phyloP scores from a whole-genome alignment of 2,113 vertebrate genomes.

The Romanogobio albipinnatus region DNA sequence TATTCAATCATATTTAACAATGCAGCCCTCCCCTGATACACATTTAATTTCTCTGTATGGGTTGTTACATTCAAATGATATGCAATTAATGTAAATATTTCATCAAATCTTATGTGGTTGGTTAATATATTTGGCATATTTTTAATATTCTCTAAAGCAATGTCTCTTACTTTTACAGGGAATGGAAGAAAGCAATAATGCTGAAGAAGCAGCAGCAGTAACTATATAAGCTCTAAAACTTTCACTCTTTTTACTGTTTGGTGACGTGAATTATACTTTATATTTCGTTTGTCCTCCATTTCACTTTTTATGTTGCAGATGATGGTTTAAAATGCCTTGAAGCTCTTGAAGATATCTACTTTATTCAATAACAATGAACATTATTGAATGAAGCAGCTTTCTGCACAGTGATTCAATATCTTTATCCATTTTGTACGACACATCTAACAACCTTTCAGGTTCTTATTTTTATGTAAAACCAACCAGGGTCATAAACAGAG shows the following conservation, averaged over 20 bases:
- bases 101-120: background rate
- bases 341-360: slow-evolving; percentile 26
- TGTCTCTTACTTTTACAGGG: background rate
- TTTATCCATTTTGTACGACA: background rate
- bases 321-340: slow-evolving; percentile 1
- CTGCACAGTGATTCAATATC: background rate
- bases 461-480: background rate
- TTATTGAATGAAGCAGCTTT: slow-evolving; percentile 8
- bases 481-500: background rate
- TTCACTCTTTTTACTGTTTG: background rate
- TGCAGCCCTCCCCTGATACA: background rate
- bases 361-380: background rate
- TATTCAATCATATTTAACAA: slow-evolving; percentile 12
- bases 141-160: background rate
- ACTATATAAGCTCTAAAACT: background rate
- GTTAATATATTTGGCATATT: background rate
- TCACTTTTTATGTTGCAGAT: background rate
- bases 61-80: background rate
- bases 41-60: background rate
- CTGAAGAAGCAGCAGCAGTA: background rate
- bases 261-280: background rate
- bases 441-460: background rate
- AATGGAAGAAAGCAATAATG: background rate
- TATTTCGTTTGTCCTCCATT: slow-evolving; percentile 2
- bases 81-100: slow-evolving; percentile 12